Base-by-base conservation (phyloP, 2,797 vertebrate species). In the Chloroceryle inda region DNA sequence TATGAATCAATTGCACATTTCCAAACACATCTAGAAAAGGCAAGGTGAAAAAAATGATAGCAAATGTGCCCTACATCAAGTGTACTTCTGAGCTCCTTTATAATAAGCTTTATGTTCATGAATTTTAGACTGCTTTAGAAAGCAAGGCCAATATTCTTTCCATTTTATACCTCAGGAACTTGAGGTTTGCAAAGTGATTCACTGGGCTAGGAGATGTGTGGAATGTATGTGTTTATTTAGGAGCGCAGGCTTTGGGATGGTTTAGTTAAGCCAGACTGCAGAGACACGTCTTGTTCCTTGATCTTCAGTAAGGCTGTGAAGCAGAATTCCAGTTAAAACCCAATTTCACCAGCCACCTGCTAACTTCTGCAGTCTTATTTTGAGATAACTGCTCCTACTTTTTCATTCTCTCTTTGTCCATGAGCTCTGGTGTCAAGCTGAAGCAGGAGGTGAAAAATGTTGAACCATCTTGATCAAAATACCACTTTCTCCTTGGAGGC, bases 401-500 rank as follows among this genome's bases (percentile, higher is more conserved):
- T 92, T 77, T 72, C 31, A 19, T 85, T 77, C 38, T 66, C 40
- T 72, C 76, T 78, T 71, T 83, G 68, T 66, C 75, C 69, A 11
- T 50, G 47, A 87, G 21, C 12, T 85, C 27, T 78, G 37, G 80
- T 69, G 71, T 27, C 81, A 77, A 72, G n/a, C 37, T 83, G 69
- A 53, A 88, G 55, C 55, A 62, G 38, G 31, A 90, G 1, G 1
- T 90, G 56, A 86, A 75, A 88, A 92, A 55, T 7, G 20, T 53
- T 59, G 52, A 92, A 86, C 15, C 18, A 76, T 56, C 52, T 85
- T 71, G 74, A 88, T 90, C 50, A 75, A 94, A 86, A 84, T 52
- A 59, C 5, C 6, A 19, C 47, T 53, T 81, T 59, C 17, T 92
- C 66, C 49, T 73, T 79, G 63, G 76, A 92, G 47, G 44, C 55